Evolutionary conservation across 2,888 invertebrate species (phyloP), one percentile per base, ranked within the genome.

Genomic region (Melangyna quadrimaculata): DNA sequence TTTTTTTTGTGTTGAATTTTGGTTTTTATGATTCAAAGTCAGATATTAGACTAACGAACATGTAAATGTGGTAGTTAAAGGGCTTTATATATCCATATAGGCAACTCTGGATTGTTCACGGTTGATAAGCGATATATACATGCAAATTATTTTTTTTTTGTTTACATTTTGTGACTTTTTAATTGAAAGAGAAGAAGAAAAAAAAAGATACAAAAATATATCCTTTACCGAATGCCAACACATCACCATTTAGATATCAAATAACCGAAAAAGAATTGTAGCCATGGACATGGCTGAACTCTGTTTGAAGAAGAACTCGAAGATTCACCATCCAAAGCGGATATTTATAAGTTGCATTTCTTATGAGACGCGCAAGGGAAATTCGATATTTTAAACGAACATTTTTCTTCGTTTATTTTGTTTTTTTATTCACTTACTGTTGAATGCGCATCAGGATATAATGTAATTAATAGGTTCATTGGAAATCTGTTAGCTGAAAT

Each of bases 111-210:
- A 73, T 73, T 51, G 37, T 65, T 67, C 24, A 45, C 55, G 55
- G 45, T 69, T 35, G 69, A 74, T 78, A 71, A 57, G 65, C 19
- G 77, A 51, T 29, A 40, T 55, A 43, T 69, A 57, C 69, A 78
- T 83, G 83, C 63, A 83, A 78, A 83, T 78, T 22, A 17, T 22
- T 19, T 27, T 53, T n/a, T 12, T 37, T 45, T 63, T n/a, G n/a
- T 65, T 70, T 55, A 63, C 48, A 57, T 57, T 67, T 78, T 65
- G 63, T 74, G 65, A 71, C 48, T 59, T 32, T 78, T 74, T 70
- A 83, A 83, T 79, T 74, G 69, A 82, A 72, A 43, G 59, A 27
- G 69, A 78, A 45, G 40, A 40, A 40, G 32, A 17, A 61, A 12
- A 29, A 35, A 57, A 35, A 48, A n/a, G 19, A 19, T 1, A 12